These are phyloP conservation scores for Caenorhabditis sp. DNA, from an alignment of 2,888 invertebrate genomes.

Conservation along the genomic window DNA sequence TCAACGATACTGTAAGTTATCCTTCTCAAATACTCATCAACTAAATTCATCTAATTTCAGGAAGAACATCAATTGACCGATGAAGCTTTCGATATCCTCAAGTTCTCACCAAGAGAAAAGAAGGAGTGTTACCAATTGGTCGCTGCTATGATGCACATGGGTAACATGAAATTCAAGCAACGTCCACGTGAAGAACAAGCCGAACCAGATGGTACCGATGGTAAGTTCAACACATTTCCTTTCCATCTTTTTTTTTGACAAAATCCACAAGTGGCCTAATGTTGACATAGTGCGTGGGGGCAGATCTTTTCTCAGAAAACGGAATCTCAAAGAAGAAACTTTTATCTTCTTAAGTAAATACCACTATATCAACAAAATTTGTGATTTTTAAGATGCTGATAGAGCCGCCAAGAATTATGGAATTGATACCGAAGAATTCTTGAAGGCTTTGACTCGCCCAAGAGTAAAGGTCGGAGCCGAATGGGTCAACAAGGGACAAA, in stretches of 20 bases:
- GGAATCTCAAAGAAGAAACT: neutral
- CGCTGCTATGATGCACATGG: constrained; percentile 99
- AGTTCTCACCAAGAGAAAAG: constrained; percentile 95
- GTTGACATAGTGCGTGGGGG: neutral
- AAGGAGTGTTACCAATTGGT: constrained; percentile 96
- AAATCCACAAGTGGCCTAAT: neutral
- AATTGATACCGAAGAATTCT: constrained; percentile 66
- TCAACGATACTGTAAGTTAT: constrained; percentile 92
- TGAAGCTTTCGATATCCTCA: constrained; percentile 96
- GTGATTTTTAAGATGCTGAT: constrained; percentile 49
- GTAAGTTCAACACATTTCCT: constrained; percentile 23
- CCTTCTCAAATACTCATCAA: constrained; percentile 24
- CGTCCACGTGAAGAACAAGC: constrained; percentile 99
- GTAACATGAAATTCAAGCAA: constrained; percentile 99
- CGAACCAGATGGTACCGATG: constrained; percentile 76
- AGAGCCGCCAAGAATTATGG: constrained; percentile 69
- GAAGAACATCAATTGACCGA: constrained; percentile 58
- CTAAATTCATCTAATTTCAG: constrained; percentile 12
- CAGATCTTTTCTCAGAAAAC: neutral
- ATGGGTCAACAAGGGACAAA: constrained; percentile 75
- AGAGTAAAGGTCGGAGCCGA: constrained; percentile 75
- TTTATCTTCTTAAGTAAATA: neutral
- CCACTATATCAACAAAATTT: neutral
- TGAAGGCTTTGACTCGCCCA: constrained; percentile 74
- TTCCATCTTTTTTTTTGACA: neutral